phyloP scores from a whole-genome alignment of 2,797 vertebrate genomes.

The Sciaenops ocellatus region DNA sequence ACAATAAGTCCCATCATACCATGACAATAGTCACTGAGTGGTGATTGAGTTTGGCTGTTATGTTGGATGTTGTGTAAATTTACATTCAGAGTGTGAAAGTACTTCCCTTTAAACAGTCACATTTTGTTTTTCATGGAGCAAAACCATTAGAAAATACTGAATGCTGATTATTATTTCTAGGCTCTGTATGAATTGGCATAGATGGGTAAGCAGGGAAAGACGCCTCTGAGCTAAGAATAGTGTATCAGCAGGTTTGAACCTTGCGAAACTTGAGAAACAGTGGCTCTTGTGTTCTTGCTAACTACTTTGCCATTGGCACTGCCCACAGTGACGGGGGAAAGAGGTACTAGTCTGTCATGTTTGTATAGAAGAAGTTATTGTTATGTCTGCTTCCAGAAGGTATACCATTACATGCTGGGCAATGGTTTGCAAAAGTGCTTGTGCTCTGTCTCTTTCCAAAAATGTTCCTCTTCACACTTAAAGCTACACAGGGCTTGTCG shows the following conservation, averaged over 20 bases:
- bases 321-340: conserved; percentile 45
- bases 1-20: conserved; percentile 9
- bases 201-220: conserved; percentile 20
- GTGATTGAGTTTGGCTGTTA: conserved; percentile 7
- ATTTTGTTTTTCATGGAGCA: not conserved
- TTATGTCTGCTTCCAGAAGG: conserved; percentile 82
- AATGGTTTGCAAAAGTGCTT: conserved; percentile 27
- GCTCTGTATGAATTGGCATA: conserved; percentile 46
- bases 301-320: conserved; percentile 59
- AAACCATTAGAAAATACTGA: conserved; percentile 28
- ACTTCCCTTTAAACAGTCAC: not conserved
- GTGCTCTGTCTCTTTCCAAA: conserved; percentile 19
- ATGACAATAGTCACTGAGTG: conserved; percentile 20
- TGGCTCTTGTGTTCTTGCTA: conserved; percentile 60
- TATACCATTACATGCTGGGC: conserved; percentile 74
- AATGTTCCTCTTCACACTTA: conserved; percentile 37
- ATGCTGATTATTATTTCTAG: conserved; percentile 50
- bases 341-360: conserved; percentile 62
- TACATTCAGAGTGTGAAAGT: conserved; percentile 9
- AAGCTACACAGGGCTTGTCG: conserved; percentile 6
- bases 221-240: conserved; percentile 25
- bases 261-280: conserved; percentile 55
- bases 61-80: not conserved
- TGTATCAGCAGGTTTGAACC: conserved; percentile 46
- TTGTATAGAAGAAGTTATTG: conserved; percentile 79